A percentile compares a stretch with the other conserved stretches of the same genome.
Evolutionary conservation across 2,113 vertebrate genomes (phyloP).

Genomic region (Alligator mississippiensis): DNA sequence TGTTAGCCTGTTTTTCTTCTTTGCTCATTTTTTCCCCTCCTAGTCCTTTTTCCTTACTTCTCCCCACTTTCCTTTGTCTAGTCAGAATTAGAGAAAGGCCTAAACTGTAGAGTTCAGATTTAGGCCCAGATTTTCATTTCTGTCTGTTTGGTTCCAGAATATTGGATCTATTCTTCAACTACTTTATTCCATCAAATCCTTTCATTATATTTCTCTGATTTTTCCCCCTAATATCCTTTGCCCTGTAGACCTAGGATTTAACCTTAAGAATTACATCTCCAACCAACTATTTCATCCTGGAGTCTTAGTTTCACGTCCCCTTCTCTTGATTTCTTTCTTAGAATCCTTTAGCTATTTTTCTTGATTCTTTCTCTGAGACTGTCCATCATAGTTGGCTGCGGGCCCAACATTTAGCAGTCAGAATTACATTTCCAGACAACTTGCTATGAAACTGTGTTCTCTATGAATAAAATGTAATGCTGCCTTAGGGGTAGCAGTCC

Average conservation of each 20-base stretch:
- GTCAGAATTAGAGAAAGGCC: background rate
- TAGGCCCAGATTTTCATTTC: background rate
- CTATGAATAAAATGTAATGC: slow-evolving; percentile 14
- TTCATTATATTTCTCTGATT: background rate
- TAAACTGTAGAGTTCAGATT: background rate
- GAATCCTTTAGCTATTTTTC: background rate
- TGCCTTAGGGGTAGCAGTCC: slow-evolving; percentile 19
- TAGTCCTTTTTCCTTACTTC: background rate
- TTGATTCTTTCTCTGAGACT: background rate
- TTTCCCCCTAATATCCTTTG: background rate
- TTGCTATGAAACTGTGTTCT: background rate
- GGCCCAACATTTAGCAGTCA: background rate
- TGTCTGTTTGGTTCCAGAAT: background rate
- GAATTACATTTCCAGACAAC: background rate
- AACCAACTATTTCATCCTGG: accelerated
- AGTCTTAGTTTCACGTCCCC: background rate
- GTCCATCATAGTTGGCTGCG: background rate
- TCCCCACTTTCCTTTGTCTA: background rate
- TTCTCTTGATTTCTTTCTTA: background rate
- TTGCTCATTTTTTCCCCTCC: background rate
- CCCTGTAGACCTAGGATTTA: too few relatives aligned
- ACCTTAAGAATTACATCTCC: background rate
- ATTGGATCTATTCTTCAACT: background rate
- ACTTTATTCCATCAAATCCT: background rate
- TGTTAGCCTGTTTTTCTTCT: background rate